Conservation (phyloP, 1,140 invertebrate species). For the Mactra quadrangularis region DNA sequence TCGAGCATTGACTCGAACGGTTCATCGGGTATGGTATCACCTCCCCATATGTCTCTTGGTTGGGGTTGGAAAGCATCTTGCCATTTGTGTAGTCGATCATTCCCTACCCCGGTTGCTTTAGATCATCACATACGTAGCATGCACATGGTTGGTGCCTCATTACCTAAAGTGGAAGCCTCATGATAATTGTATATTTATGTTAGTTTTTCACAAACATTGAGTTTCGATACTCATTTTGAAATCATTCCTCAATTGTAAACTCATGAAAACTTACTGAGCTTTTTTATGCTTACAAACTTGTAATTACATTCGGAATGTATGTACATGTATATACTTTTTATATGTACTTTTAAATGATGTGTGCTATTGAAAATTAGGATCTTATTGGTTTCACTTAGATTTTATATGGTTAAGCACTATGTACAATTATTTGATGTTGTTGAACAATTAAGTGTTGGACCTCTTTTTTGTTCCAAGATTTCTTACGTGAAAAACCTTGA, state of each 20-base stretch:
- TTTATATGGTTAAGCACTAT: too few relatives aligned
- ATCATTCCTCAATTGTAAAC: constrained; percentile 2
- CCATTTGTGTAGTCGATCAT: constrained; percentile 83
- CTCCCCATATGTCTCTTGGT: constrained; percentile 56
- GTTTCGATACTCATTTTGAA: neutral
- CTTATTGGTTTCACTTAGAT: too few relatives aligned
- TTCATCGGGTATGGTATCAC: constrained; percentile 58
- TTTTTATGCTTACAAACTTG: too few relatives aligned
- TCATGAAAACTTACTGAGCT: too few relatives aligned
- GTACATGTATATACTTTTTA: too few relatives aligned
- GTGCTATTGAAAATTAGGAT: too few relatives aligned
- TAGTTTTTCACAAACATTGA: neutral
- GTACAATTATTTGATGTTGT: too few relatives aligned
- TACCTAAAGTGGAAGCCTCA: constrained; percentile 53
- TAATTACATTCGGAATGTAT: too few relatives aligned
- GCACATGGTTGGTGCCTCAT: constrained; percentile 65
- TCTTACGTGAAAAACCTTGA: too few relatives aligned
- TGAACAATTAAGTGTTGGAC: too few relatives aligned
- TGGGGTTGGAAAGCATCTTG: constrained; percentile 81
- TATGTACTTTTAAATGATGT: too few relatives aligned
- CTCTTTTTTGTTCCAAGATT: too few relatives aligned
- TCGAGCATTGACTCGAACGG: constrained; percentile 61
- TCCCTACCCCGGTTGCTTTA: constrained; percentile 79
- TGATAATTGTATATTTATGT: neutral
- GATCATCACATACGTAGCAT: constrained; percentile 83